Percentiles rank a stretch among this genome's conserved stretches.
phyloP scores from a whole-genome alignment of 2,113 vertebrate genomes.

The Phocoena sinus region DNA sequence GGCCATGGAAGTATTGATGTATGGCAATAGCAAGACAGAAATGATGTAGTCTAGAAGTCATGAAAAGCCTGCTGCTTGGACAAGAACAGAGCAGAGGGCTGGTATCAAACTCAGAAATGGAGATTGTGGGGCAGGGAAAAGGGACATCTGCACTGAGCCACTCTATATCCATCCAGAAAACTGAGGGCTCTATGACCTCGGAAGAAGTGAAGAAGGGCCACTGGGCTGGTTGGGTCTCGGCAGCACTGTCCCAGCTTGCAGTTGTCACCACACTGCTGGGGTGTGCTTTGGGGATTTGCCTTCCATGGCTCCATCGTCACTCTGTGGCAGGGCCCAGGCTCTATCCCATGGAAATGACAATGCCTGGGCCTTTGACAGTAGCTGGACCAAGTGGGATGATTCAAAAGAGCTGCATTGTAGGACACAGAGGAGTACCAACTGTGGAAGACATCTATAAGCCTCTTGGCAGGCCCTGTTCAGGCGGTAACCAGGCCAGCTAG shows the following conservation, averaged over 20 bases:
- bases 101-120: background rate
- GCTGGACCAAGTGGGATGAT: background rate
- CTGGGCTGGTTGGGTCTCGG: no score
- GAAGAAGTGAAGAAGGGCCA: background rate
- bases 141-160: accelerated
- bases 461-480: background rate
- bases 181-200: accelerated
- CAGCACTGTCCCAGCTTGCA: background rate
- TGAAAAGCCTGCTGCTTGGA: background rate
- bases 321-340: background rate
- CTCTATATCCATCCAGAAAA: background rate
- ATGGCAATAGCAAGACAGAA: background rate
- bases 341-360: background rate
- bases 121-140: background rate
- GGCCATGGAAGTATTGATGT: background rate
- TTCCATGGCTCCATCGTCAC: background rate
- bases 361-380: background rate
- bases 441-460: background rate
- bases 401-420: background rate
- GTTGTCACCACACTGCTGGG: accelerated
- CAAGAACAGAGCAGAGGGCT: background rate
- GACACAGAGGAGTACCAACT: background rate
- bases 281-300: background rate
- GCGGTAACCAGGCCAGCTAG: background rate
- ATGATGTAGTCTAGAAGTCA: background rate